phyloP scores from a whole-genome alignment of 2,888 invertebrate genomes.

The Ctena decussata region DNA sequence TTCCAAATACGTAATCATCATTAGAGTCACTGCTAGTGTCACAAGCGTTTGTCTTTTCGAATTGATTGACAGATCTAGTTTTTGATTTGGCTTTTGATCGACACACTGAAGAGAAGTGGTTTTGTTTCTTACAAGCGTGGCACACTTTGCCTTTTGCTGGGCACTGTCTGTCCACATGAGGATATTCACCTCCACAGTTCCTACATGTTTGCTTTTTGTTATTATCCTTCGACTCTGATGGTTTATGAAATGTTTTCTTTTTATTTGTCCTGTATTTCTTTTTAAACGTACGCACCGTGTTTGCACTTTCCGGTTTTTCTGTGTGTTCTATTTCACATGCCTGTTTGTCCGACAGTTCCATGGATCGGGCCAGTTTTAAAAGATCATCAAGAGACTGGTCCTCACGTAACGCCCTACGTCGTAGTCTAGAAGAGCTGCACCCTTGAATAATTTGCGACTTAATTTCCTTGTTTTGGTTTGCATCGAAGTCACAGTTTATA shows the following conservation, averaged over 20 bases:
- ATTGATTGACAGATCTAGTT: background rate
- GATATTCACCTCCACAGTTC: slow-evolving; percentile 51
- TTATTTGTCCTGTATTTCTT: background rate
- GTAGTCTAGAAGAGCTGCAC: slow-evolving; percentile 52
- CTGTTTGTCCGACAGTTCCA: slow-evolving; percentile 53
- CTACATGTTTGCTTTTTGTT: slow-evolving; percentile 30
- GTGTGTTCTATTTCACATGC: slow-evolving; percentile 55
- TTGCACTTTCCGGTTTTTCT: slow-evolving; percentile 19
- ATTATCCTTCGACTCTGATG: background rate
- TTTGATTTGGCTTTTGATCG: too few relatives aligned
- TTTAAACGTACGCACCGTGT: background rate
- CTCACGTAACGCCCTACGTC: slow-evolving; percentile 56
- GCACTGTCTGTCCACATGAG: slow-evolving; percentile 31
- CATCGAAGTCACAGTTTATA: slow-evolving; percentile 51
- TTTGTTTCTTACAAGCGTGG: slow-evolving; percentile 32
- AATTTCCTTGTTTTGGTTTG: slow-evolving; percentile 49
- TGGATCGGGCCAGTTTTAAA: slow-evolving; percentile 28
- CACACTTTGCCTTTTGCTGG: slow-evolving; percentile 25
- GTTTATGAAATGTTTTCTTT: background rate
- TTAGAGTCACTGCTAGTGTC: background rate
- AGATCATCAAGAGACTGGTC: slow-evolving; percentile 22
- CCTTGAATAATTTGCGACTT: slow-evolving; percentile 60
- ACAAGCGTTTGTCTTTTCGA: background rate
- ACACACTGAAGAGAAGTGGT: slow-evolving; percentile 38
- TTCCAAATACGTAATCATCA: background rate